Evolutionary conservation across 2,797 vertebrate species (phyloP).

Genomic region (Psittacula echo): DNA sequence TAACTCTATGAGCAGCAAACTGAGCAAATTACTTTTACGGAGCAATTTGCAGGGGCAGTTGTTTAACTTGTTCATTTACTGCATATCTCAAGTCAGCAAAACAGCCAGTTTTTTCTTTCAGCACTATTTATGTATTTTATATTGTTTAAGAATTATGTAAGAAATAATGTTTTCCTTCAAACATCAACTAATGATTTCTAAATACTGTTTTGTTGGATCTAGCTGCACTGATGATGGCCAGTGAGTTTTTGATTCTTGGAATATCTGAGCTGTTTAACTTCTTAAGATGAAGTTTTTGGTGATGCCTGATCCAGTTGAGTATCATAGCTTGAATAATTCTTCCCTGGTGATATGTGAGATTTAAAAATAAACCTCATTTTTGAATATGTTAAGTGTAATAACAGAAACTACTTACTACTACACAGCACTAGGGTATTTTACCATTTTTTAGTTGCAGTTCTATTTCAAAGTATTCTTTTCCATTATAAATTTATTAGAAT

Average conservation of each 20-base stretch:
- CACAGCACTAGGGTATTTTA: not conserved
- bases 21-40: not conserved
- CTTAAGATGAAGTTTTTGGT: not conserved
- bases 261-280: not conserved
- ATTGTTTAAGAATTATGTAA: not conserved
- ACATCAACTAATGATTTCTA: not conserved
- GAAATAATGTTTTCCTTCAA: not conserved
- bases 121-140: not conserved
- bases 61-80: not conserved
- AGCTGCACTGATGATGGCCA: not conserved
- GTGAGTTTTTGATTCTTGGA: not conserved
- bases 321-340: not conserved
- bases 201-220: accelerated
- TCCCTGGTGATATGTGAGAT: not conserved
- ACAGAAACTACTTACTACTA: not conserved
- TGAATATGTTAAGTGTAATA: not conserved
- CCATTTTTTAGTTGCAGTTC: not conserved
- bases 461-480: not conserved
- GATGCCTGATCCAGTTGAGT: not conserved
- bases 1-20: not conserved
- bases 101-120: not conserved
- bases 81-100: not conserved
- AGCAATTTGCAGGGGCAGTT: not conserved
- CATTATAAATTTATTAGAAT: not conserved
- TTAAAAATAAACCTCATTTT: not conserved